Conservation (phyloP, 2,888 invertebrate species). For the Anagyrus pseudococci region DNA sequence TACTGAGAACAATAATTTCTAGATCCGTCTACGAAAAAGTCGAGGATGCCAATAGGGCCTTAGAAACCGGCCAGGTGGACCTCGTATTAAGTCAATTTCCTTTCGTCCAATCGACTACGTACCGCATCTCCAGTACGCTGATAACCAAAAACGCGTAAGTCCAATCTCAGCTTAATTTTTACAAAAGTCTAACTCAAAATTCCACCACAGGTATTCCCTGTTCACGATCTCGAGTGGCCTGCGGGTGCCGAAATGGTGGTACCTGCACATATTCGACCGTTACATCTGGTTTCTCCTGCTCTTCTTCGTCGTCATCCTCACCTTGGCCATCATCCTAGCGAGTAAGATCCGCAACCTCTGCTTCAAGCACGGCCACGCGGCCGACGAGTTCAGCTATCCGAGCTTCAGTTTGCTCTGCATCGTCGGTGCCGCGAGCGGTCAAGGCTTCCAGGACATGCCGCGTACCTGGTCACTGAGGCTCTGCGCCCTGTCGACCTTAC, state of each 20-base stretch:
- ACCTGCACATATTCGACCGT: constrained; percentile 44
- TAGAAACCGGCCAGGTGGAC: constrained; percentile 45
- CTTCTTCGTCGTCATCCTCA: constrained; percentile 40
- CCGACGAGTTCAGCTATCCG: constrained; percentile 43
- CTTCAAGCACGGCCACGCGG: constrained; percentile 36
- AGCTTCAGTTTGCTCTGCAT: constrained; percentile 47
- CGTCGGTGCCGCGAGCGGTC: constrained; percentile 48
- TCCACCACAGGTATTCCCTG: constrained; percentile 44
- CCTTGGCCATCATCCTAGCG: constrained; percentile 35
- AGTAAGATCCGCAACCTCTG: constrained; percentile 42
- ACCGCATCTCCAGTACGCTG: constrained; percentile 43
- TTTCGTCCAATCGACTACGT: constrained; percentile 41
- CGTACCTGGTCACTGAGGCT: not conserved
- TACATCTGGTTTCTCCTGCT: constrained; percentile 43
- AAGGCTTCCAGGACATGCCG: constrained; percentile 42
- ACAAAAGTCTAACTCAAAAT: not conserved
- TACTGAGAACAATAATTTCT: constrained; percentile 29
- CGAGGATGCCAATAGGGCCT: constrained; percentile 30
- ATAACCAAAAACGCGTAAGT: constrained; percentile 39
- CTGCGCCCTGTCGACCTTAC: constrained; percentile 43
- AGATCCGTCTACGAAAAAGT: constrained; percentile 47
- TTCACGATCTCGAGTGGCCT: constrained; percentile 46
- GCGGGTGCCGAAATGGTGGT: constrained; percentile 47
- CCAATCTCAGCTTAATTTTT: not conserved
- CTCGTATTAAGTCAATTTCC: constrained; percentile 43